phyloP scores from a whole-genome alignment of 2,113 vertebrate genomes.

The Larimichthys crocea region DNA sequence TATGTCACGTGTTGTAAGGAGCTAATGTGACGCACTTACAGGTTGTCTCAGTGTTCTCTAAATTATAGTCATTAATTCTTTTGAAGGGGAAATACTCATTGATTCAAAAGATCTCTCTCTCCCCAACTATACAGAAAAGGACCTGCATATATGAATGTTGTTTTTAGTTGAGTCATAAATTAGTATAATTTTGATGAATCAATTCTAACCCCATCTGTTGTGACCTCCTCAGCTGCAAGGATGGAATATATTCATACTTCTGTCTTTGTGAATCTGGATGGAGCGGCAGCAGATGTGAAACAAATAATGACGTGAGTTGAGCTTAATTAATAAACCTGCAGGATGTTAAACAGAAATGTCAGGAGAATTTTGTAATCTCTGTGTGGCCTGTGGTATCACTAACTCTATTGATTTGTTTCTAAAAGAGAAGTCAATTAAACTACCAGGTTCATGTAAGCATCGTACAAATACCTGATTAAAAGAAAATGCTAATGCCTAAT shows the following conservation, averaged over 20 bases:
- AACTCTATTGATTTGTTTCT: conserved; percentile 71
- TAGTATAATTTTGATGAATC: conserved; percentile 11
- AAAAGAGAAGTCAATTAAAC: conserved; percentile 65
- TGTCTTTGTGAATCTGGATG: conserved; percentile 86
- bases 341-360: conserved; percentile 29
- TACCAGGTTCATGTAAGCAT: conserved; percentile 66
- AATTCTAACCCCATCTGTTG: conserved; percentile 38
- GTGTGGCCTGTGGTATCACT: conserved; percentile 65
- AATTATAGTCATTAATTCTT: conserved; percentile 82
- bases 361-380: conserved; percentile 48
- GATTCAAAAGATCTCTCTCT: conserved; percentile 36
- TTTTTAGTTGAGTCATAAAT: background rate
- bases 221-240: conserved; percentile 84
- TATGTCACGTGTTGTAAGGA: conserved; percentile 76
- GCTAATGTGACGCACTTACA: conserved; percentile 76
- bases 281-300: conserved; percentile 85
- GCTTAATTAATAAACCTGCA: conserved; percentile 52
- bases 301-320: conserved; percentile 86
- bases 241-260: conserved; percentile 79
- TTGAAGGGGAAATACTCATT: conserved; percentile 75
- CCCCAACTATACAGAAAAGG: background rate
- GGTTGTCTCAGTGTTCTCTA: conserved; percentile 76
- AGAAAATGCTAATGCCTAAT: conserved; percentile 74
- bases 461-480: conserved; percentile 80
- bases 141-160: conserved; percentile 2